Evolutionary conservation across 23 tunicate species (phyloP).

Genomic region (Ciona savignyi): DNA sequence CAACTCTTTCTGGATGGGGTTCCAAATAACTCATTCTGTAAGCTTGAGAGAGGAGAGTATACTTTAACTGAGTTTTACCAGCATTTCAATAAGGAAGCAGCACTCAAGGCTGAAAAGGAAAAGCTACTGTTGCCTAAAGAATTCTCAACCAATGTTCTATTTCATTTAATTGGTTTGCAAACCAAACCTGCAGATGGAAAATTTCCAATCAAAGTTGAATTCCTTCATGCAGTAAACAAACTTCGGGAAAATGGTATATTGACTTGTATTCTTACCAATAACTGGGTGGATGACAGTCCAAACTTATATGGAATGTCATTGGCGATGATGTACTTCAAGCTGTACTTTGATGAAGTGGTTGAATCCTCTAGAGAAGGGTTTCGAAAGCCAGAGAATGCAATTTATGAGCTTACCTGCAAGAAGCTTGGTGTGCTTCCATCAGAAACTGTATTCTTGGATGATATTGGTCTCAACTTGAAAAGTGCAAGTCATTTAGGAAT

Average conservation of each 20-base stretch:
- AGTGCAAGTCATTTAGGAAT: slow-evolving; percentile 62
- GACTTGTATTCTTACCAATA: slow-evolving; percentile 76
- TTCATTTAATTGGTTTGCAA: slow-evolving; percentile 7
- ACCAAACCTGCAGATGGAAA: not conserved
- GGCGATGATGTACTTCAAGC: slow-evolving; percentile 18
- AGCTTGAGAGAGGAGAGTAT: slow-evolving; percentile 72
- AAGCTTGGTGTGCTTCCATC: slow-evolving; percentile 37
- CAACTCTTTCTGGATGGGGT: slow-evolving; percentile 40
- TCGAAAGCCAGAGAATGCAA: slow-evolving; percentile 52
- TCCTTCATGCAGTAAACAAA: slow-evolving; percentile 43
- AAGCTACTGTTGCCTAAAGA: slow-evolving; percentile 12
- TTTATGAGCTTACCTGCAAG: slow-evolving; percentile 44
- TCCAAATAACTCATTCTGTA: slow-evolving; percentile 60
- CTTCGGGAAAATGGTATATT: slow-evolving; percentile 40
- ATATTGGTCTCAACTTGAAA: slow-evolving; percentile 73
- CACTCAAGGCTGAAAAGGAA: slow-evolving; percentile 22
- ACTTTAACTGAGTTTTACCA: slow-evolving; percentile 57
- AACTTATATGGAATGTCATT: not conserved
- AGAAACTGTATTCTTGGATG: slow-evolving; percentile 68
- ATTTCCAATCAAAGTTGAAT: slow-evolving; percentile 7
- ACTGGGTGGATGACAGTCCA: slow-evolving; percentile 61
- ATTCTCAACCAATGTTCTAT: slow-evolving; percentile 35
- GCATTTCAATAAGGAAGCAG: slow-evolving; percentile 50
- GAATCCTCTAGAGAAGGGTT: slow-evolving; percentile 36
- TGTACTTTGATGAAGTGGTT: slow-evolving; percentile 52